These are phyloP conservation scores for Elanus axillaris DNA, from an alignment of 2,113 vertebrate genomes.

Conservation along the genomic window DNA sequence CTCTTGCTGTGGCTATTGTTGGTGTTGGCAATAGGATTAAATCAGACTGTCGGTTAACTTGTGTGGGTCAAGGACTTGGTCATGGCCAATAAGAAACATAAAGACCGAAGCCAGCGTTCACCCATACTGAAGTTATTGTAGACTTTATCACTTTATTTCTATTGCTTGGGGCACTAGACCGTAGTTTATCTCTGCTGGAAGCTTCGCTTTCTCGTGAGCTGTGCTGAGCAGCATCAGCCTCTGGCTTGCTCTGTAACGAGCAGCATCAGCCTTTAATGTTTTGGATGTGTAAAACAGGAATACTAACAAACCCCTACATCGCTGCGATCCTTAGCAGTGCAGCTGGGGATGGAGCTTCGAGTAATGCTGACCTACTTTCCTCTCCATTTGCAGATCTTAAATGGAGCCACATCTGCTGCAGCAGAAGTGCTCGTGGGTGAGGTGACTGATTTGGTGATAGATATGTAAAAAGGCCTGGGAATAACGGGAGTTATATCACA, in stretches of 20 bases:
- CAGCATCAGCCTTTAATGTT: not conserved
- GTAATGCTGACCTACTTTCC: not conserved
- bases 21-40: not conserved
- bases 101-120: not conserved
- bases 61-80: not conserved
- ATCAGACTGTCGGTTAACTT: not conserved
- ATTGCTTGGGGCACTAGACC: not conserved
- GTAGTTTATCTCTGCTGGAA: not conserved
- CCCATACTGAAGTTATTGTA: not conserved
- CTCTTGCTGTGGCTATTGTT: accelerated
- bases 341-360: not conserved
- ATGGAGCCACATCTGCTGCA: not conserved
- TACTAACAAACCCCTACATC: not conserved
- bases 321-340: not conserved
- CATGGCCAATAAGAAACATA: not conserved
- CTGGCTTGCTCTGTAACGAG: not conserved
- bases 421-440: not conserved
- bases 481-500: not conserved
- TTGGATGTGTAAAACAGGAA: not conserved
- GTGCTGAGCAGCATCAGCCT: not conserved
- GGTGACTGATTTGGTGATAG: not conserved
- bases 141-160: not conserved
- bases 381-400: not conserved
- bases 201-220: not conserved
- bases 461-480: not conserved